Base-by-base conservation (phyloP, 2,888 invertebrate species). In the Hesperia comma region DNA sequence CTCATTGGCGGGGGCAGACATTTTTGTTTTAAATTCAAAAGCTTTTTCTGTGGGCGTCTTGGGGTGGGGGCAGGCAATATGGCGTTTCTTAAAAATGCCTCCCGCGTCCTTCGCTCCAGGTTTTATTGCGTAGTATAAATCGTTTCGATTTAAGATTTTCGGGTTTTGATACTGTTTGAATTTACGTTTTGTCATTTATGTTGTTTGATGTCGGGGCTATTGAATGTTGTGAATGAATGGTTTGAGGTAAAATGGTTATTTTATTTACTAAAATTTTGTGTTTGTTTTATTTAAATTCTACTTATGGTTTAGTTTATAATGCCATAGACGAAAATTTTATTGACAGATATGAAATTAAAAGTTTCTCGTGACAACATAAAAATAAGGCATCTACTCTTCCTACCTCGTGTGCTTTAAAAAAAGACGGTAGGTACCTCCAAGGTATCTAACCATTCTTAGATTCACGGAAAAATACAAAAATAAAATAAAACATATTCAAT, bases 21-120 rank as follows among this genome's bases (percentile, higher is more conserved):
- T 90, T 90, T 91, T 91, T 90, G 90, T 91, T 84, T 83, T 75
- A 77, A 84, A 84, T 88, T 88, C 86, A 84, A 87, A 88, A 88
- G 89, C 81, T 90, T 90, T 91, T 91, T 91, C 86, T 88, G 80
- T 86, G 85, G 90, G 89, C 88, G 90, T 83, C 81, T 79, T 79
- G 68, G 78, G 75, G 79, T 78, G 74, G 75, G 77, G 80, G 77
- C 80, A 68, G 69, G 67, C 70, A 85, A 86, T 71, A 87, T 84
- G 87, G 85, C 85, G 79, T 57, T 82, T 82, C 86, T 85, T 84
- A 79, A 84, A 85, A 86, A 83, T 80, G 60, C 64, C 64, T n/a
- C 64, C 64, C 64, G 64, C 64, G 53, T 66, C 64, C 60, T 66
- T 60, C 53, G 58, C 54, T 46, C 33, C 53, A 41, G 46, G 41